Evolutionary conservation across 2,797 vertebrate species (phyloP).

Genomic region (Stomatorhinus walkeri): DNA sequence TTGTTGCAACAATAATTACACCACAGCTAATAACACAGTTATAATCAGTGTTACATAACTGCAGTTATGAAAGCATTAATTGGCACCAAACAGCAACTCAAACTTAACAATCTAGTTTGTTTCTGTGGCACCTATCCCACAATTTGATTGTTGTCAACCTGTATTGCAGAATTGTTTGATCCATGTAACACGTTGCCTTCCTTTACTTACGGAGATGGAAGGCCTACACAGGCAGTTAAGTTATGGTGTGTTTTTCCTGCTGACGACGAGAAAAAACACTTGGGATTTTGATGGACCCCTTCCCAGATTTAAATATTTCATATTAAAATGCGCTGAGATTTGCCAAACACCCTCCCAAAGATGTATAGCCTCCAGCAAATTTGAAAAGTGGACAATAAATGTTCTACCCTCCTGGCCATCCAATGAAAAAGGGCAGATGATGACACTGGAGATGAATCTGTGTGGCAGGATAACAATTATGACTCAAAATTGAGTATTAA

Average conservation of each 20-base stretch:
- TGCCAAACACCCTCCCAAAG: constrained; percentile 64
- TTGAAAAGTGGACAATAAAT: constrained; percentile 60
- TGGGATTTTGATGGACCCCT: constrained; percentile 59
- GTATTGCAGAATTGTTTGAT: background rate
- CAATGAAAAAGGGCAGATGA: constrained; percentile 41
- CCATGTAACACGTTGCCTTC: background rate
- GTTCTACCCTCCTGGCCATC: constrained; percentile 33
- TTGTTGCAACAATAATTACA: background rate
- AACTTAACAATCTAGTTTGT: background rate
- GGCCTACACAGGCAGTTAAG: background rate
- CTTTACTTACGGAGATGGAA: background rate
- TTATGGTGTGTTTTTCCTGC: constrained; percentile 38
- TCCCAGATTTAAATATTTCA: constrained; percentile 74
- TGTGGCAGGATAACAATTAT: constrained; percentile 4
- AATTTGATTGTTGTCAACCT: background rate
- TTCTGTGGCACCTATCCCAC: background rate
- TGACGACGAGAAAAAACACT: constrained; percentile 12
- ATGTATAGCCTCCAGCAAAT: constrained; percentile 73
- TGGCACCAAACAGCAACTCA: background rate
- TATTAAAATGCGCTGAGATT: constrained; percentile 69
- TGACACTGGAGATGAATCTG: constrained; percentile 53
- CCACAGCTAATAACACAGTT: background rate
- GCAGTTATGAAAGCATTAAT: background rate
- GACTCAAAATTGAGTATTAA: background rate
- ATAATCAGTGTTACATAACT: background rate